Base-by-base conservation (phyloP, 2,888 invertebrate species). In the Synanthedon andrenaeformis region DNA sequence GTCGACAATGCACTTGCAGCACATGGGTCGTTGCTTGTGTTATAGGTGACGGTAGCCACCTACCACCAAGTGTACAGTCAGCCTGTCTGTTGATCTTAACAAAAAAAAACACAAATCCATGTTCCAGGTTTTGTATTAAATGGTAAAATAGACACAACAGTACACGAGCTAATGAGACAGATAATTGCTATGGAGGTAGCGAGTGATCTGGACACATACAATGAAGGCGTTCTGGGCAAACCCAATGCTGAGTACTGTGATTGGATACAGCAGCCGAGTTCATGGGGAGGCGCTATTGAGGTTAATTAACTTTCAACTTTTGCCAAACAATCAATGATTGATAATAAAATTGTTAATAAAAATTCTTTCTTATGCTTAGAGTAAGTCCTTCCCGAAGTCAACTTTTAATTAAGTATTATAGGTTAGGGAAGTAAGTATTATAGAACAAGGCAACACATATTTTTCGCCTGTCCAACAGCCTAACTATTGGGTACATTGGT, bases 271-370 rank as follows among this genome's bases (percentile, higher is more conserved):
- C 93, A 93, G 65, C 91, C 94, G 0, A 94, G 93, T 62, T 94
- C 96, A 0, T 98, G 98, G 98, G 98, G 98, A 58, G 98, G 98
- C 58, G 98, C 96, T 55, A 98, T 98, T 62, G 98, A 98, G 86
- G 86, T 87, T 66, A 54, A 51, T 13, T 53, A 17, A 14, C 35
- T 35, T 35, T 35, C 6, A 35, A 35, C 35, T 35, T 35, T 35
- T 35, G 35, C n/a, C 12, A 17, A 45, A 45, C 10, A 45, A 45
- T 45, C 14, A 45, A 45, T 45, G 13, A 45, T 52, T 57, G 5
- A 1, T 45, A 45, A 45, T 45, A 12, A 45, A 6, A 11, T 23
- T 23, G 5, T 35, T 10, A 35, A 35, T 35, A 35, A 35, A 1
- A 12, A 35, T 51, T 14, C 17, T 52, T 17, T 53, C 28, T 35